These are phyloP conservation scores for Semnornis frantzii DNA, from an alignment of 2,113 vertebrate genomes.

Conservation along the genomic window DNA sequence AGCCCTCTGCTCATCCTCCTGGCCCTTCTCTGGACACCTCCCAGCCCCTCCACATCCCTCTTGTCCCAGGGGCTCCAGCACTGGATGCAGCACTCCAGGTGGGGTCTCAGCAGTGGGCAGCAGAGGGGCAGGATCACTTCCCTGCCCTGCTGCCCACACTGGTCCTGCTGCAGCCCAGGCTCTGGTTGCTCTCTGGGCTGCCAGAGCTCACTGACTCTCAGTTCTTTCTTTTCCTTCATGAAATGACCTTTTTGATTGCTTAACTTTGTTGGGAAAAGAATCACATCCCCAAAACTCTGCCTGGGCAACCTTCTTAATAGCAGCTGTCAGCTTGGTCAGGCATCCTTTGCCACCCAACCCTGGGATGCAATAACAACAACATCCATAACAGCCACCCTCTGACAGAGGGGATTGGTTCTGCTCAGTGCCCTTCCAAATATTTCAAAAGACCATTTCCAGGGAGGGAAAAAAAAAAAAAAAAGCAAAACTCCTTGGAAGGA, in stretches of 20 bases:
- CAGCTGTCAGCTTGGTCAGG: constrained; percentile 30
- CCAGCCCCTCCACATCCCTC: too few species aligned
- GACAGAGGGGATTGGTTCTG: background rate
- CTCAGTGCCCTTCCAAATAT: background rate
- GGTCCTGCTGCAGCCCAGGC: too few species aligned
- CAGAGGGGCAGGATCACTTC: too few species aligned
- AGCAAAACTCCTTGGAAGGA: background rate
- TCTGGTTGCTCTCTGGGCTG: too few species aligned
- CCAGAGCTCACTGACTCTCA: background rate
- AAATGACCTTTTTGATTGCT: constrained; percentile 11
- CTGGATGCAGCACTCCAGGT: too few species aligned
- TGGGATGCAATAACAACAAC: constrained; percentile 5
- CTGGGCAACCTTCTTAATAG: constrained; percentile 8
- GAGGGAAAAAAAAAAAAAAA: background rate
- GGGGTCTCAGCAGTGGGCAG: too few species aligned
- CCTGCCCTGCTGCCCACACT: too few species aligned
- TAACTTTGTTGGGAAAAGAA: constrained; percentile 13
- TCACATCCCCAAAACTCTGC: background rate
- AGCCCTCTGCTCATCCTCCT: too few species aligned
- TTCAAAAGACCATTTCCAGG: background rate
- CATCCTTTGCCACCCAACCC: background rate
- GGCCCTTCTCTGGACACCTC: too few species aligned
- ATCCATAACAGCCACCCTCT: background rate
- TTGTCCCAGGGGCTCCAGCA: too few species aligned
- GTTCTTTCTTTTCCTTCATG: background rate